Evolutionary conservation across 2,113 vertebrate species (phyloP).

Genomic region (Ploceus nigricollis): DNA sequence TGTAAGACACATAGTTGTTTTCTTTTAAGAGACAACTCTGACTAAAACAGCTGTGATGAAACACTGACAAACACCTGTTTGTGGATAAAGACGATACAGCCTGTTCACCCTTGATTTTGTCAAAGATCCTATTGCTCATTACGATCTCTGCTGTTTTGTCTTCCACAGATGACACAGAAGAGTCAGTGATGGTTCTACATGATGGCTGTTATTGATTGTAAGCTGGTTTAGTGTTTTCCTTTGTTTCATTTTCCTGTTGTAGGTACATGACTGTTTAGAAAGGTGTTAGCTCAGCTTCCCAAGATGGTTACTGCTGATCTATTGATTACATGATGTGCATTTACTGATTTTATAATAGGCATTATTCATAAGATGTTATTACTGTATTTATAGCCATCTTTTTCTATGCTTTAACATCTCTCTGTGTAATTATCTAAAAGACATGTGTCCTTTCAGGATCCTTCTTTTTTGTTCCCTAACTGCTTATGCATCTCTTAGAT

Average conservation of each 20-base stretch:
- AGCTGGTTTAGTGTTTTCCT: neutral
- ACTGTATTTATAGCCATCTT: neutral
- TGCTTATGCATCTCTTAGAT: neutral
- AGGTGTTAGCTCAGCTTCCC: neutral
- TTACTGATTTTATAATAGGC: neutral
- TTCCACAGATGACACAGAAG: neutral
- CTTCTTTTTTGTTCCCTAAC: too few relatives aligned
- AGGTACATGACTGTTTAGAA: neutral
- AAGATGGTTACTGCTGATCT: neutral
- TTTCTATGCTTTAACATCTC: neutral
- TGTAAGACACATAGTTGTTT: neutral
- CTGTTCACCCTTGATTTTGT: neutral
- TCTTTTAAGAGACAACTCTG: neutral
- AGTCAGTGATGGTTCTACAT: neutral
- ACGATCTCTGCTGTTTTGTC: neutral
- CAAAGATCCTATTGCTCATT: neutral
- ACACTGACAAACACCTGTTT: neutral
- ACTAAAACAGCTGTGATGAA: neutral
- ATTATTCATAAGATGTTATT: neutral
- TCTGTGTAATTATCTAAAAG: neutral
- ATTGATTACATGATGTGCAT: too few relatives aligned
- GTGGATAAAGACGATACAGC: neutral
- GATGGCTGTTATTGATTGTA: too few relatives aligned
- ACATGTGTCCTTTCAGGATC: rapidly evolving
- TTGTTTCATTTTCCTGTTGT: neutral